Evolutionary conservation across 2,888 invertebrate genomes (phyloP), one percentile per base, ranked within the genome.

Genomic region (Eucriotettix oculatus): DNA sequence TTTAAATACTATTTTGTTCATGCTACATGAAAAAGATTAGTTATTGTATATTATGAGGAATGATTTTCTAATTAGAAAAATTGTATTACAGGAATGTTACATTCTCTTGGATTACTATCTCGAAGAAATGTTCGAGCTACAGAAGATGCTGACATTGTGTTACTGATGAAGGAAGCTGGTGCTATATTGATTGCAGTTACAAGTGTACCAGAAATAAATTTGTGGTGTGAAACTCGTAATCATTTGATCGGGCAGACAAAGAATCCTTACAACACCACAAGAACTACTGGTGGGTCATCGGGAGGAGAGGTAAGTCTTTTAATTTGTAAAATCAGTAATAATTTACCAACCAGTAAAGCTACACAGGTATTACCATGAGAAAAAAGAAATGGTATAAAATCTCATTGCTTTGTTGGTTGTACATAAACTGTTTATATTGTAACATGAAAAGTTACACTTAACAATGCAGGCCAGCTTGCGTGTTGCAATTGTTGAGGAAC

Each of bases 151-250:
- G 86, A 86, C 42, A 81, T 86, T 63, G 85, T 96, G 42, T 74
- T 78, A 0, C 71, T 82, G 52, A 71, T 95, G 74, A 84, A 83
- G 67, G 76, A 79, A 17, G 87, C 92, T 40, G 97, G 97, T 1
- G 95, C 83, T 9, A 89, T 97, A 62, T 82, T 91, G 0, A 73
- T 96, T 41, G 93, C 87, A 3, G 84, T 88, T 55, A 92, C 94
- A n/a, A 98, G 96, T 72, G 83, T 94, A 44, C 94, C 96, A 0
- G 95, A 96, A 74, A 77, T 95, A 44, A 96, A 95, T 74, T 82
- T 93, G 74, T 97, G 97, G 90, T 82, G 81, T 71, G 97, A 97
- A 74, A 84, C 90, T 0, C 81, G 87, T 61, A 98, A 97, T 76
- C 85, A 85, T 68, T 71, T 97, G 58, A 89, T 87, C 71, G 97